Conservation (phyloP, 2,797 vertebrate species). For the Coccyzus lansbergi region DNA sequence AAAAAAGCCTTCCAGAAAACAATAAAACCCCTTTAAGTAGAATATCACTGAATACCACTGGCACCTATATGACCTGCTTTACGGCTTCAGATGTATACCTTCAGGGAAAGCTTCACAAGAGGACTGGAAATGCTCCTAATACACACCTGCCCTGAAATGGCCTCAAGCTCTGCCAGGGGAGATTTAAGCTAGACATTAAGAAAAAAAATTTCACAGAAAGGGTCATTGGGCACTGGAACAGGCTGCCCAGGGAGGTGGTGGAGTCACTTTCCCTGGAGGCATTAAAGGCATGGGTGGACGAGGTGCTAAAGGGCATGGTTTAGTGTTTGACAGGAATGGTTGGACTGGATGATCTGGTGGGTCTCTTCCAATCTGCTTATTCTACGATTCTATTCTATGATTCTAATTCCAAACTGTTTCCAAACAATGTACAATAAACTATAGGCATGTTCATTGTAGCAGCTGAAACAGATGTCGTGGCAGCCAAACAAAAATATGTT, state of each 20-base stretch:
- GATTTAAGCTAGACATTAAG: too few relatives aligned
- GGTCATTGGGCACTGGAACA: too few relatives aligned
- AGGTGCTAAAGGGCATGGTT: too few relatives aligned
- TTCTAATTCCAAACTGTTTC: not conserved
- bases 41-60: conserved; percentile 15
- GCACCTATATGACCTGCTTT: not conserved
- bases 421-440: conserved; percentile 6
- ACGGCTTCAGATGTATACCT: not conserved
- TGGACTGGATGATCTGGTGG: too few relatives aligned
- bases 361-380: too few relatives aligned
- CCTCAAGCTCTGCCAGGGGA: too few relatives aligned
- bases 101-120: not conserved
- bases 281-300: too few relatives aligned
- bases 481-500: conserved; percentile 21
- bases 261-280: too few relatives aligned
- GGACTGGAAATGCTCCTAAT: not conserved
- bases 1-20: conserved; percentile 6
- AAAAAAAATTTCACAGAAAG: too few relatives aligned
- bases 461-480: conserved; percentile 45
- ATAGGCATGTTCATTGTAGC: not conserved
- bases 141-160: not conserved
- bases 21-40: not conserved
- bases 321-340: too few relatives aligned
- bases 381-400: too few relatives aligned
- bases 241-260: too few relatives aligned